Percentiles rank a stretch among this genome's conserved stretches.
Evolutionary conservation across 1,140 invertebrate genomes (phyloP).

Genomic region (Aporrectodea caliginosa): DNA sequence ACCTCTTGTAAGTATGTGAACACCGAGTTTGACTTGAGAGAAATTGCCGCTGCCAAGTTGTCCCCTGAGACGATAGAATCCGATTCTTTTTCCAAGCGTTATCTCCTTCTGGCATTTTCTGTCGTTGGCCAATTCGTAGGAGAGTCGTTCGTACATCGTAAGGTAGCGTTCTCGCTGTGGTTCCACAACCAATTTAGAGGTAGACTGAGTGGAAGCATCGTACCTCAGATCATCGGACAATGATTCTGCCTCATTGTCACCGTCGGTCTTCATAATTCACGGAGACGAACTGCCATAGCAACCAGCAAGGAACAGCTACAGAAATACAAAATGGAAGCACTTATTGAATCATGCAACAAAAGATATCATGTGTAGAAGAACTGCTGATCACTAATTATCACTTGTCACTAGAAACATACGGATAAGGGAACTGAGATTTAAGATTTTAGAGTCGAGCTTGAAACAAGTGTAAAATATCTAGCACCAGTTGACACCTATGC

Average conservation of each 20-base stretch:
- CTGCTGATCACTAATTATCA: too few relatives aligned
- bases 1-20: conserved; percentile 77
- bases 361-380: too few relatives aligned
- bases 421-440: too few relatives aligned
- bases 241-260: neutral
- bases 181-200: neutral
- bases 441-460: too few relatives aligned
- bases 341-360: too few relatives aligned
- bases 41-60: conserved; percentile 82
- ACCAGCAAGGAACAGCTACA: neutral
- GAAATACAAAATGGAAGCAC: neutral
- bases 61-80: conserved; percentile 66
- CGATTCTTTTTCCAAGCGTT: conserved; percentile 64
- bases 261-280: neutral
- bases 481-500: too few relatives aligned
- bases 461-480: too few relatives aligned
- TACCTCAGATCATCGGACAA: neutral
- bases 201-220: neutral
- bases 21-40: conserved; percentile 80
- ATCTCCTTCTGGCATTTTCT: conserved; percentile 62
- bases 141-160: conserved; percentile 44
- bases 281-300: neutral
- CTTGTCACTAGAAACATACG: too few relatives aligned
- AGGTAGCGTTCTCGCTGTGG: neutral
- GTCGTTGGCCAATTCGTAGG: conserved; percentile 54